Conservation (phyloP, 2,797 vertebrate species). For the Sitta carolinensis region DNA sequence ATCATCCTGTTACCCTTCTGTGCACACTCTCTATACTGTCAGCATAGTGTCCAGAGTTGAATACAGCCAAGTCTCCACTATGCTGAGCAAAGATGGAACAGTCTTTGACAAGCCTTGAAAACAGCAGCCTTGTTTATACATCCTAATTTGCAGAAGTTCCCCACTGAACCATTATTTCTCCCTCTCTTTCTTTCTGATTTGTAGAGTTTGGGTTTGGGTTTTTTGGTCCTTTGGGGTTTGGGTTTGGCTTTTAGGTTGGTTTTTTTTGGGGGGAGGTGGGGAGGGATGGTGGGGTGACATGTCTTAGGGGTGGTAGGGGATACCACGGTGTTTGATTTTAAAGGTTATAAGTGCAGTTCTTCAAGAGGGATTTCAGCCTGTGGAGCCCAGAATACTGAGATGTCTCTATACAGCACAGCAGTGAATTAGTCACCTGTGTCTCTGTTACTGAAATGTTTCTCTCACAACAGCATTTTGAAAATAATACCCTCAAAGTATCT, state of each 20-base stretch:
- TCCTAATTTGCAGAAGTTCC: neutral
- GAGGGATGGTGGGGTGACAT: fast-evolving
- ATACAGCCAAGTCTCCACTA: neutral
- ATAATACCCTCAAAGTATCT: neutral
- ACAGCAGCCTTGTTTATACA: neutral
- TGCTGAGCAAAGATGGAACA: neutral
- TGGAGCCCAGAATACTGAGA: neutral
- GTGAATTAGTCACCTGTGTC: neutral
- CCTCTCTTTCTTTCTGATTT: neutral
- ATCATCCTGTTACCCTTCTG: neutral
- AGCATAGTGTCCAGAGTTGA: neutral
- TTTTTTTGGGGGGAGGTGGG: fast-evolving
- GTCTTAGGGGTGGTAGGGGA: neutral
- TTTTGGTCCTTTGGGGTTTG: neutral
- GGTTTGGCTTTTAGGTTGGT: neutral
- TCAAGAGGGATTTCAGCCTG: neutral
- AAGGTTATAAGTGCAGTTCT: neutral
- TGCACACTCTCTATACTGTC: fast-evolving
- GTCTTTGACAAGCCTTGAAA: neutral
- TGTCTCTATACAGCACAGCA: neutral
- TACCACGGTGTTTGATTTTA: neutral
- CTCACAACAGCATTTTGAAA: neutral
- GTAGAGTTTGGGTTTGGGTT: fast-evolving
- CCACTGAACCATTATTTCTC: neutral
- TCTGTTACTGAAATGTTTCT: neutral